Conservation (phyloP, 2,797 vertebrate genomes). For the Hoplostethus atlanticus region DNA sequence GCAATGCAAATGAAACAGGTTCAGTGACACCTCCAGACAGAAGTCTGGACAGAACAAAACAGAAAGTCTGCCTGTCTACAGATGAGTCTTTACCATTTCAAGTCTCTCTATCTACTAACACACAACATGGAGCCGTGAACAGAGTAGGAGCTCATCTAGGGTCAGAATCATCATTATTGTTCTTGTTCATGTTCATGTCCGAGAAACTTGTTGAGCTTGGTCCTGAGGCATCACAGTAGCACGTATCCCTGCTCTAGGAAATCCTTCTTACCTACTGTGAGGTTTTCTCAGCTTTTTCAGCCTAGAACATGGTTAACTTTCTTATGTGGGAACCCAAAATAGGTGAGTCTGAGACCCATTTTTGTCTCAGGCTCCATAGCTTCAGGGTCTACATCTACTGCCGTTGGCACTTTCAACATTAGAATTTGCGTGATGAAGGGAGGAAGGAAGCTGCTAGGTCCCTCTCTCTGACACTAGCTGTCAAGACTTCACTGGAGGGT, state of each 20-base stretch:
- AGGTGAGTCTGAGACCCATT: constrained; percentile 21
- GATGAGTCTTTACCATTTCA: background rate
- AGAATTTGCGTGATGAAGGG: constrained; percentile 56
- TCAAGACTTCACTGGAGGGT: background rate
- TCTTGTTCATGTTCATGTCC: background rate
- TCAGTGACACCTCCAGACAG: constrained; percentile 40
- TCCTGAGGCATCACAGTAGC: background rate
- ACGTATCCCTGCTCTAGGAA: background rate
- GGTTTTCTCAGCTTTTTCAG: constrained; percentile 1
- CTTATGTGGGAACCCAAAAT: constrained; percentile 14
- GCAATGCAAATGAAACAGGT: constrained; percentile 45
- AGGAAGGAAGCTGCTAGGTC: constrained; percentile 26
- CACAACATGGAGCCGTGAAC: constrained; percentile 1
- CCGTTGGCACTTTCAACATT: constrained; percentile 83
- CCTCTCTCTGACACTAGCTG: constrained; percentile 21
- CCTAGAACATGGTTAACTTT: constrained; percentile 36
- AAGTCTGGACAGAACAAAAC: constrained; percentile 27
- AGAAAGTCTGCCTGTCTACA: constrained; percentile 14
- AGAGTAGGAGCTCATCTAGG: background rate
- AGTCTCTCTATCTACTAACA: background rate
- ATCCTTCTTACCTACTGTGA: background rate
- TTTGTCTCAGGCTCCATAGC: constrained; percentile 44
- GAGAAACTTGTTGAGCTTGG: background rate
- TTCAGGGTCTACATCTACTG: constrained; percentile 30
- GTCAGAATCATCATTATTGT: background rate